Evolutionary conservation across 2,888 invertebrate species (phyloP).

Genomic region (Orchesella flavescens): DNA sequence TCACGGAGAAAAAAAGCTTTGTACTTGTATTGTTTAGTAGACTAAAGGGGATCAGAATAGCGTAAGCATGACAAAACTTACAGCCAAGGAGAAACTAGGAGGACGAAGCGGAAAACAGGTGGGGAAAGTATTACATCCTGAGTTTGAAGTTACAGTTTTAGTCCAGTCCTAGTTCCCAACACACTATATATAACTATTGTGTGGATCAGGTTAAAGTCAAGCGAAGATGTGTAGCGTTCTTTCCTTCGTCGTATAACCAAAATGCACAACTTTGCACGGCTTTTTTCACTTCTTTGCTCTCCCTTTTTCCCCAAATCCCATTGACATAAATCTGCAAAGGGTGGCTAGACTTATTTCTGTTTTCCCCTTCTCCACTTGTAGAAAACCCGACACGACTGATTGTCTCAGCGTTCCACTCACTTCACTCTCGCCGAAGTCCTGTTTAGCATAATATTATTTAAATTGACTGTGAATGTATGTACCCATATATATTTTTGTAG

Average conservation of each 20-base stretch:
- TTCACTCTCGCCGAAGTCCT: constrained; percentile 35
- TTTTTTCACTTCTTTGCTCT: constrained; percentile 6
- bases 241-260: not conserved
- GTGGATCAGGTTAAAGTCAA: not conserved
- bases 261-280: not conserved
- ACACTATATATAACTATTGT: not conserved
- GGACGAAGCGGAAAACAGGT: constrained; percentile 58
- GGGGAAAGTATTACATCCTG: constrained; percentile 48
- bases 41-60: constrained; percentile 49
- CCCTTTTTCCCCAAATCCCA: constrained; percentile 55
- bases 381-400: constrained; percentile 51
- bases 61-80: constrained; percentile 27
- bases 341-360: constrained; percentile 43
- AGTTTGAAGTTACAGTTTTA: not conserved
- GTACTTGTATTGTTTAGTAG: constrained; percentile 19
- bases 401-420: constrained; percentile 52
- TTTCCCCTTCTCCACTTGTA: constrained; percentile 45
- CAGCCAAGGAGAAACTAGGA: constrained; percentile 43
- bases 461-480: constrained; percentile 41
- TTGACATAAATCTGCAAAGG: constrained; percentile 64
- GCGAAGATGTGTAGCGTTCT: not conserved
- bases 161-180: not conserved
- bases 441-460: constrained; percentile 63
- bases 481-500: not conserved
- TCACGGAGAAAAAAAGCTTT: constrained; percentile 24